Conservation (phyloP, 2,888 invertebrate species). For the Drosophila greeni region DNA sequence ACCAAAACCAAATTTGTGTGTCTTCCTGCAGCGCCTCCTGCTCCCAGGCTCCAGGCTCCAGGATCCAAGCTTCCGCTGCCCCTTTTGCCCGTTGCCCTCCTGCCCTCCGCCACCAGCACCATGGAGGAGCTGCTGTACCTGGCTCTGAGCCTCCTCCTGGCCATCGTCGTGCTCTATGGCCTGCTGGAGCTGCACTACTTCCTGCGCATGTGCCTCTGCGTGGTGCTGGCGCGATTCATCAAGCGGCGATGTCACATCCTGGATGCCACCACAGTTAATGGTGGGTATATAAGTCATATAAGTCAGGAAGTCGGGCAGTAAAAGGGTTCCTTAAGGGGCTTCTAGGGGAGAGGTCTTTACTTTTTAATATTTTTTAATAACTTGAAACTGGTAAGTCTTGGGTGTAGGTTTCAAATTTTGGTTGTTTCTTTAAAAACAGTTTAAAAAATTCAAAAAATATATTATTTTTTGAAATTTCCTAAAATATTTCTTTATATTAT, state of each 20-base stretch:
- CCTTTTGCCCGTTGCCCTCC: not conserved
- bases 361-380: not conserved
- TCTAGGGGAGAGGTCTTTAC: too few relatives aligned
- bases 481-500: too few relatives aligned
- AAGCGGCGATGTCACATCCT: slow-evolving; percentile 83
- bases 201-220: slow-evolving; percentile 84
- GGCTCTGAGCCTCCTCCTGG: slow-evolving; percentile 69
- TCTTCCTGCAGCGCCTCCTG: slow-evolving; percentile 11
- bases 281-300: too few relatives aligned
- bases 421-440: too few relatives aligned
- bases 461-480: too few relatives aligned
- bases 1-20: slow-evolving; percentile 27
- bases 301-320: too few relatives aligned
- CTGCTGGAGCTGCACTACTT: slow-evolving; percentile 87
- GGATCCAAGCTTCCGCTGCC: not conserved
- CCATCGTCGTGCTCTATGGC: slow-evolving; percentile 81
- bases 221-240: slow-evolving; percentile 83
- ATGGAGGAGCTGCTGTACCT: slow-evolving; percentile 74
- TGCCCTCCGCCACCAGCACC: not conserved
- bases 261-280: slow-evolving; percentile 84
- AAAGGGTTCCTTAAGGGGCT: not conserved
- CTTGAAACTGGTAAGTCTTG: not conserved
- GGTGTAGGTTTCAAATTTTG: too few relatives aligned
- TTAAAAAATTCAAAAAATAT: too few relatives aligned
- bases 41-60: not conserved